Conservation (phyloP, 1,140 invertebrate genomes). For the Atta colombica region DNA sequence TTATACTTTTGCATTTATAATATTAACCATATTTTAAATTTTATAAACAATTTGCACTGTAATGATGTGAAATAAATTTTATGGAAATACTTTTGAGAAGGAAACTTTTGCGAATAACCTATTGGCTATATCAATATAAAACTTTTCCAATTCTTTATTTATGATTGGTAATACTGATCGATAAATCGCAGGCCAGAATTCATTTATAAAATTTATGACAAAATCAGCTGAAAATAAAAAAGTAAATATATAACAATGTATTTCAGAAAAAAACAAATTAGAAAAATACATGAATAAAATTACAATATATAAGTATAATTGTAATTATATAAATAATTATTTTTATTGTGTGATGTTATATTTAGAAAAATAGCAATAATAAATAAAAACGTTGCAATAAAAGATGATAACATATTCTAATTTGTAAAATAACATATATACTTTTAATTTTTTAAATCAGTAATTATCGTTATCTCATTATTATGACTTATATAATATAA, state of each 20-base stretch:
- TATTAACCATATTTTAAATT: too few relatives aligned
- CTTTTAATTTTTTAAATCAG: not conserved
- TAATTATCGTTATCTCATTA: too few relatives aligned
- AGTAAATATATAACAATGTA: not conserved
- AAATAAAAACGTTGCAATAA: not conserved
- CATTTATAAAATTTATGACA: not conserved
- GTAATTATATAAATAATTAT: not conserved
- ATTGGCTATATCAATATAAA: not conserved
- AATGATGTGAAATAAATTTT: not conserved
- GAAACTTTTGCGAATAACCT: not conserved
- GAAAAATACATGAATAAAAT: not conserved
- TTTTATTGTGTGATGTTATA: not conserved
- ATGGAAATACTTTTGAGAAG: conserved; percentile 3
- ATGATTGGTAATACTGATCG: not conserved
- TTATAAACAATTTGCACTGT: too few relatives aligned
- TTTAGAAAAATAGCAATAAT: not conserved
- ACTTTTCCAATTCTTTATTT: not conserved
- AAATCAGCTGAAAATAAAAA: conserved; percentile 11
- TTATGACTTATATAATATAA: too few relatives aligned
- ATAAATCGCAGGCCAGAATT: not conserved
- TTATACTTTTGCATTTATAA: too few relatives aligned
- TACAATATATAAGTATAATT: not conserved
- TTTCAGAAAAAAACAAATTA: not conserved
- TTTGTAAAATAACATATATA: not conserved
- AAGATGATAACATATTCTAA: not conserved